Base-by-base conservation (phyloP, 2,113 vertebrate species). In the Panthera tigris region DNA sequence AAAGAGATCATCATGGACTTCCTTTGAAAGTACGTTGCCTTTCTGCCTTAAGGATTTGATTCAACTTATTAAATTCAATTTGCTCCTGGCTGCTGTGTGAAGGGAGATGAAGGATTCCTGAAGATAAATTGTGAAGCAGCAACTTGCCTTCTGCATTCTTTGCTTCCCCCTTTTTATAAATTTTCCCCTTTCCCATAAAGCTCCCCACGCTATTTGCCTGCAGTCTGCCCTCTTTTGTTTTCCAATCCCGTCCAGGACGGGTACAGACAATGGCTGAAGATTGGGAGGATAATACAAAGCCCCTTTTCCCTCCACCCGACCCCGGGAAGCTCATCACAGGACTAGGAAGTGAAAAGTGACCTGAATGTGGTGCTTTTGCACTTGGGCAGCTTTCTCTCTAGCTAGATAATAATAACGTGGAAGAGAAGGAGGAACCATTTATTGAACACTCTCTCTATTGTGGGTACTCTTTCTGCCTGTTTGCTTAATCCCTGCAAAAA, bases 11-110 rank as follows among this genome's bases (percentile, higher is more conserved):
- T 79, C 55, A 95, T 48, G 45, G 39, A 5, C 31, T 95, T 87
- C 48, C n/a, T 94, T 76, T 5, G 61, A 92, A 96, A 61, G 3
- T 82, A 69, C 65, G 16, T 48, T 87, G 85, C 16, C 7, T 68
- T 55, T 96, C 15, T 87, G 9, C 8, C 63, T 79, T 89, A 90
- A 90, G 39, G 63, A 87, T 92, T 87, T 87, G 39, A 80, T 83
- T 89, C 39, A 45, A 10, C 7, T 61, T 61, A 33, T 39, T 74
- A 68, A 80, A 69, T 55, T 88, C 13, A 3, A 0, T n/a, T 81
- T 94, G 86, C 4, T 93, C 65, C 63, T n/a, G n/a, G 21, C 14
- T 63, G 33, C 48, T 74, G 48, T 71, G 4, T 19, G 31, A 90
- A 76, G 31, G n/a, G 76, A 89, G 39, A 33, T 63, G 45, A 94